Base-by-base conservation (phyloP, 2,888 invertebrate genomes). In the Kryphioiulus occultus region DNA sequence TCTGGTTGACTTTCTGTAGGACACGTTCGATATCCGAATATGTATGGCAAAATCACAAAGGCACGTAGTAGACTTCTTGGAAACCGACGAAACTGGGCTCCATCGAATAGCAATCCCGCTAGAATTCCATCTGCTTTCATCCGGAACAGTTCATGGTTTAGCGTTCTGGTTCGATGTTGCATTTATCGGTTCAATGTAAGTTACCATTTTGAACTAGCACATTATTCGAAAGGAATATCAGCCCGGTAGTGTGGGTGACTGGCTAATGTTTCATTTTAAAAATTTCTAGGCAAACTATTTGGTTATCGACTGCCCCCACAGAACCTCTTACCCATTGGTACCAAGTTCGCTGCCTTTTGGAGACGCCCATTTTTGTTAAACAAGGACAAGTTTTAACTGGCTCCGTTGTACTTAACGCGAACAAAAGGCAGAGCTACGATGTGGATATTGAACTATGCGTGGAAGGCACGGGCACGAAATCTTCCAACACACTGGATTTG, bases 161-260 rank as follows among this genome's bases (percentile, higher is more conserved):
- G 99, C 99, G 26, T 99, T 99, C 93, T 99, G 99, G 99, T 99
- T 99, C 92, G 99, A 99, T 93, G 99, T 99, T 35, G 96, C 98
- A 89, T 99, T 99, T 93, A 95, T 96, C 88, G 99, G 99, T 59
- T 95, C 95, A 85, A 95, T 95, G 89, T 89, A 89, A 89, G 88
- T 88, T 35, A n/a, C 22, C n/a, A 10, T 44, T 12, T 9, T 1
- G 42, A n/a, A 42, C 42, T 35, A 19, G 53, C 32, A 30, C 42
- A 26, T 84, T 17, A 35, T 87, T 84, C 17, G 19, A 47, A 0
- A 39, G 9, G 5, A 83, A 47, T n/a, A n/a, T n/a, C 35, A 35
- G 3, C 35, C n/a, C n/a, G n/a, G n/a, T 59, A 26, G 59, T 53
- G n/a, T 15, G 53, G 7, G 2, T 68, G 19, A 32, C 26, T 30